Evolutionary conservation across 2,888 invertebrate genomes (phyloP), one percentile per base, ranked within the genome.

Genomic region (Ceriagrion tenellum): DNA sequence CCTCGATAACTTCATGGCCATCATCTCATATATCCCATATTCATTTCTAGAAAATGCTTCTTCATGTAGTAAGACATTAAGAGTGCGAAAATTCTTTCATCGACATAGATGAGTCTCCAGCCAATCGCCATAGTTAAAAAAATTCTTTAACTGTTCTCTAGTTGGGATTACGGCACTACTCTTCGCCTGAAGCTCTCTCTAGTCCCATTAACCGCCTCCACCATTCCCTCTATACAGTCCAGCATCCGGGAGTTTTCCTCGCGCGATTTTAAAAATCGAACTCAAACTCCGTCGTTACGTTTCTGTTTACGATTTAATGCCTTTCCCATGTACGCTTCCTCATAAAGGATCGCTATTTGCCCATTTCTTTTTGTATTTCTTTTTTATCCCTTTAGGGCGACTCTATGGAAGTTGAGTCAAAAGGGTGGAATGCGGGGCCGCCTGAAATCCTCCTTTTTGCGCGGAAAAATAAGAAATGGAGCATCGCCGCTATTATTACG

Each of bases 301-400:
- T 63, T 55, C 63, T 69, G 63, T 93, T 93, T 93, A 93, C 93
- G 93, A 63, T 93, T 93, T 93, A 63, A 69, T 93, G 93, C 93
- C 35, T 93, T 63, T 63, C 47, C 55, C 93, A 69, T 69, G 93
- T 93, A 81, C 81, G 35, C 16, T 81, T 12, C 40, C 74, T 93
- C 93, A 93, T 93, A 93, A 93, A 93, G 74, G 93, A 47, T 47
- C 69, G 16, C 69, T 2, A 47, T n/a, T 20, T 40, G 23, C 26
- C 30, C 8, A 63, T 13, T 26, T 81, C 13, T 35, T 26, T 81
- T 13, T 81, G n/a, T 35, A 16, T 13, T 35, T 59, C 20, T 59
- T 1, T 59, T 20, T 59, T 59, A 20, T 3, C 16, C 59, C 35
- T n/a, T 8, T n/a, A 18, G 13, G 81, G 81, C 35, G 81, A 81